Evolutionary conservation across 2,113 vertebrate genomes (phyloP).

Genomic region (Microcebus jonahi): DNA sequence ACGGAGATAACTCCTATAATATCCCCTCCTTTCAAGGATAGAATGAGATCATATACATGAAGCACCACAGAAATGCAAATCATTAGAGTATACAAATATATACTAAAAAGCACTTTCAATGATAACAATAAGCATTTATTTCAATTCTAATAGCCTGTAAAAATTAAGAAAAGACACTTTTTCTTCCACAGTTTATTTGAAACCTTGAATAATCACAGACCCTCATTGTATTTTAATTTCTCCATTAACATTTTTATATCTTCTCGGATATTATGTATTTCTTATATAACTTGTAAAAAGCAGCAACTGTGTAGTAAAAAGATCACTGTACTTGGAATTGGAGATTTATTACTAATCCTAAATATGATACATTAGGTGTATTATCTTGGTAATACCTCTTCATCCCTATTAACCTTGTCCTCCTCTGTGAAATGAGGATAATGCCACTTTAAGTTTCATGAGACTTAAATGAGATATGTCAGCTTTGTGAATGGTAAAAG

Average conservation of each 20-base stretch:
- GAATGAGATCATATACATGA: neutral
- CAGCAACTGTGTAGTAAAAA: neutral
- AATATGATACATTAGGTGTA: neutral
- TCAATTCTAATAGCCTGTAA: neutral
- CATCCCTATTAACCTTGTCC: neutral
- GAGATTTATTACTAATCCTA: neutral
- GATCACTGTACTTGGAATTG: neutral
- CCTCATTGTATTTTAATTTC: neutral
- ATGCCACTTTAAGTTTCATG: neutral
- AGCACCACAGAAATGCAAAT: neutral
- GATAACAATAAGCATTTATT: neutral
- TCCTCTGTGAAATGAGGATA: neutral
- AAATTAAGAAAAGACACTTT: neutral
- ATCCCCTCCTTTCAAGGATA: neutral
- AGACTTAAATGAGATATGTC: neutral
- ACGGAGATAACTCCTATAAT: neutral
- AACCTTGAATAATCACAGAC: conserved; percentile 25
- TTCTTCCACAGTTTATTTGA: neutral
- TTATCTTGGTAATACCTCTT: neutral
- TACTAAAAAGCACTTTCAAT: neutral
- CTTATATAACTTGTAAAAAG: neutral
- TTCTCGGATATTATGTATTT: neutral
- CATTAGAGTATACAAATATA: neutral
- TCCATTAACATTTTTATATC: neutral
- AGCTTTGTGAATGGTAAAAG: neutral